Base-by-base conservation (phyloP, 1,140 invertebrate genomes). In the Nixonia krombeini region DNA sequence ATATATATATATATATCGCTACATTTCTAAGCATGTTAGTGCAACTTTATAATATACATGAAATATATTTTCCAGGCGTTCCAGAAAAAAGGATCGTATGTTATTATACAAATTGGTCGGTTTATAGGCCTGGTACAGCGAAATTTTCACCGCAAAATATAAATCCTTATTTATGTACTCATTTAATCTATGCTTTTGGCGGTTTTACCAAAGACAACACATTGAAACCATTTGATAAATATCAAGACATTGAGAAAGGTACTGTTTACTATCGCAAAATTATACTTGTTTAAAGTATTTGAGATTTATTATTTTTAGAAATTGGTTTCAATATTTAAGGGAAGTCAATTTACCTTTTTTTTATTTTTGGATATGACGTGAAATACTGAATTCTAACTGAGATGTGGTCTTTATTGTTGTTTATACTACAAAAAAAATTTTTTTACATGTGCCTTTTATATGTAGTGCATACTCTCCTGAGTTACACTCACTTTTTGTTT, bases 201-300 rank as follows among this genome's bases (percentile, higher is more conserved):
- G 95, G 94, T 16, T 92, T 97, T 74, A 95, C 92, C 46, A 95
- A 94, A 79, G 94, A 96, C 72, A 95, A 95, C 80, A 91, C 93
- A 16, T 86, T 97, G 50, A 93, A 94, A 72, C 93, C 95, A 0
- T 96, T 96, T 78, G 96, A 98, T 83, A 96, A 96, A 75, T 97
- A 96, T 82, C 95, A 97, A 83, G 95, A 97, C 79, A 92, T 97
- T 73, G 94, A 97, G 80, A 94, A 96, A 91, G 94, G 94, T 95
- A 87, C 85, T 78, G 9, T 10, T 10, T 7, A 9, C 13, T 31
- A 8, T n/a, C 25, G 4, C 9, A 26, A 26, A 5, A 26, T 26
- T 26, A 4, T 26, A 26, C 25, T 26, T 26, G n/a, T 33, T 4
- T 33, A 2, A 37, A 37, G 5, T 37, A 13, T 37, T 13, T 16